Evolutionary conservation across 1,140 invertebrate genomes (phyloP).

Genomic region (Drosophila teissieri): DNA sequence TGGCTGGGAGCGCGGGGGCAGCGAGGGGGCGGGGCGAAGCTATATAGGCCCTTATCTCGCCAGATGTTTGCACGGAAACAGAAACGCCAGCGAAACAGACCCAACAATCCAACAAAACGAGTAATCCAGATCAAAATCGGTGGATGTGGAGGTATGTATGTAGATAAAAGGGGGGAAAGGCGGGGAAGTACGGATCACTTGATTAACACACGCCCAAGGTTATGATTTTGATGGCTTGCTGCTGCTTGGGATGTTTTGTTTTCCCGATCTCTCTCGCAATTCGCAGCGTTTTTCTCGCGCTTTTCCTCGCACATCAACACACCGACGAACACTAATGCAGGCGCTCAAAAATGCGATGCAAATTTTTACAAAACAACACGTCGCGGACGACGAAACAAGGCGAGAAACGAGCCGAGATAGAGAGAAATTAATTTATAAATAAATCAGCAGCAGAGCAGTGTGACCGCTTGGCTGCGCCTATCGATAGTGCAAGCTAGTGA

Average conservation of each 20-base stretch:
- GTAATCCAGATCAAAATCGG: constrained; percentile 34
- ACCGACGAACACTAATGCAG: constrained; percentile 42
- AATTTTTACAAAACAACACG: constrained; percentile 54
- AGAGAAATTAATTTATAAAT: constrained; percentile 77
- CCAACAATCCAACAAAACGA: constrained; percentile 5
- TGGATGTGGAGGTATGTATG: background rate
- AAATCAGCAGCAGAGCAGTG: constrained; percentile 52
- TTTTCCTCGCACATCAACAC: constrained; percentile 29
- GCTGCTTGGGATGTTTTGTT: constrained; percentile 29
- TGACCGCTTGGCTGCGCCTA: background rate
- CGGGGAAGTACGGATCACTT: constrained; percentile 17
- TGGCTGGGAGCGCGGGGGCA: background rate
- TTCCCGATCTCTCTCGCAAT: constrained; percentile 19
- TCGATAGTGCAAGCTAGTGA: background rate
- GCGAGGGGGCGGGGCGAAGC: constrained; percentile 5
- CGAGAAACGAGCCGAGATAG: constrained; percentile 57
- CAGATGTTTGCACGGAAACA: constrained; percentile 65
- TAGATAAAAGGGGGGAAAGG: background rate
- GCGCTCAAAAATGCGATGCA: constrained; percentile 44
- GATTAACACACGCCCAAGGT: constrained; percentile 52
- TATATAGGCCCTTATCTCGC: constrained; percentile 63
- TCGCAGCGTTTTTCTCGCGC: constrained; percentile 14
- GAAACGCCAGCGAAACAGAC: constrained; percentile 23
- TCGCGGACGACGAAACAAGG: constrained; percentile 41
- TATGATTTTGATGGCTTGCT: constrained; percentile 18